These are phyloP conservation scores for Drosophila albomicans DNA, from an alignment of 1,140 invertebrate genomes.

Conservation along the genomic window DNA sequence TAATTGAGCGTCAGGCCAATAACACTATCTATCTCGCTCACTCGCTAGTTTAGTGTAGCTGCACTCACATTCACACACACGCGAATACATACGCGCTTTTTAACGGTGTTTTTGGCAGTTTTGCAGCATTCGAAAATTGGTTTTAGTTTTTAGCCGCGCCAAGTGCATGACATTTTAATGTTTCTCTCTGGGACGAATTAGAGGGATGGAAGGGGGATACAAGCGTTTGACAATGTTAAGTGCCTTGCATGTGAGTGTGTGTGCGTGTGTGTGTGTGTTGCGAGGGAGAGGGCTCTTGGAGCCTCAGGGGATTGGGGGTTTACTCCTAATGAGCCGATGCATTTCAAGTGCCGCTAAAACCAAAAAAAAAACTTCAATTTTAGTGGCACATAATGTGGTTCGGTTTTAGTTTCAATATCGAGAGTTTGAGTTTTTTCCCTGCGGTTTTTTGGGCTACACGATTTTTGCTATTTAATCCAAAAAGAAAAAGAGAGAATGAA, in stretches of 20 bases:
- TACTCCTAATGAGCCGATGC: conserved; percentile 43
- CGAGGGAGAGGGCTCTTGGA: not conserved
- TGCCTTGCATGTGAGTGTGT: conserved; percentile 44
- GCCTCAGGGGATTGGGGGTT: conserved; percentile 18
- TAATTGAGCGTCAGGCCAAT: conserved; percentile 54
- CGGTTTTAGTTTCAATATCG: conserved; percentile 12
- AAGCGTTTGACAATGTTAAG: conserved; percentile 67
- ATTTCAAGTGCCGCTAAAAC: conserved; percentile 38
- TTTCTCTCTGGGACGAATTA: conserved; percentile 6
- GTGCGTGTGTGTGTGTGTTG: conserved; percentile 4
- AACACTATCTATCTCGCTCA: conserved; percentile 17
- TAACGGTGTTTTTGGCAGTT: conserved; percentile 44
- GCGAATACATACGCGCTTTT: conserved; percentile 22
- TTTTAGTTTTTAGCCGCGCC: conserved; percentile 65
- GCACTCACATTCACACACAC: not conserved
- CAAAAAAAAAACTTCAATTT: conserved; percentile 29
- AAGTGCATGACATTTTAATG: conserved; percentile 81
- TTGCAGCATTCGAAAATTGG: conserved; percentile 55
- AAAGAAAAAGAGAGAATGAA: not conserved
- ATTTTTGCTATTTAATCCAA: conserved; percentile 9
- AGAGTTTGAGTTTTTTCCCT: conserved; percentile 13
- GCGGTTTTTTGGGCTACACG: not conserved
- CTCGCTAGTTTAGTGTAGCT: not conserved
- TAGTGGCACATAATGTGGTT: conserved; percentile 27
- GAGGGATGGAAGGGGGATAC: not conserved